These are phyloP conservation scores for Yasuhikotakia modesta DNA, from an alignment of 2,797 vertebrate species.

Conservation along the genomic window DNA sequence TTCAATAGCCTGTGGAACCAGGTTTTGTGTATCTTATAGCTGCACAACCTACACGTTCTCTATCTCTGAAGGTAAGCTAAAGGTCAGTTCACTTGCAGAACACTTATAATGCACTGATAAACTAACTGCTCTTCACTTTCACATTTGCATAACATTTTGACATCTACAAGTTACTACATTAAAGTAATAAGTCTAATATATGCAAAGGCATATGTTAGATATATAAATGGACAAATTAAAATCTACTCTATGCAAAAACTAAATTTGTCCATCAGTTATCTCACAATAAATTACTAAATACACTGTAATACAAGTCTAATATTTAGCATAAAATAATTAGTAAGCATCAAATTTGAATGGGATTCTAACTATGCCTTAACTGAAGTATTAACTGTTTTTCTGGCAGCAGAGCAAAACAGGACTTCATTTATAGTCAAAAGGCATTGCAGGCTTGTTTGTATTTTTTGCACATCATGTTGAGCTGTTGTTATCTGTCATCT, in stretches of 20 bases:
- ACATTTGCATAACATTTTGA: background rate
- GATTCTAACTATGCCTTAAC: no score
- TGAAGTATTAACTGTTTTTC: background rate
- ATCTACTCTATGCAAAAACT: background rate
- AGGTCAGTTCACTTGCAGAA: no score
- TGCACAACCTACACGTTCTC: no score
- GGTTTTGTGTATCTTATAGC: no score
- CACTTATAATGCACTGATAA: no score
- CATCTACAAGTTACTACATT: background rate
- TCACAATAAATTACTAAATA: no score
- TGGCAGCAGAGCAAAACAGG: background rate
- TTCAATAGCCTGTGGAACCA: no score
- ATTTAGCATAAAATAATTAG: background rate
- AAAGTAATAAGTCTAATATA: background rate
- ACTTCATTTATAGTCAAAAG: background rate
- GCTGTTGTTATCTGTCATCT: no score
- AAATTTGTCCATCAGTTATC: no score
- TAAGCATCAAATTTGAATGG: background rate
- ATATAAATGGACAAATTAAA: no score
- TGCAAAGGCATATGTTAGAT: background rate
- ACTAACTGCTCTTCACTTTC: background rate
- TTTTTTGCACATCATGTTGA: background rate
- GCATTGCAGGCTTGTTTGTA: no score
- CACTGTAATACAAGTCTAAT: background rate
- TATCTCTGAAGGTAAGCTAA: background rate